phyloP scores from a whole-genome alignment of 2,797 vertebrate species.

The Oophaga sylvatica region DNA sequence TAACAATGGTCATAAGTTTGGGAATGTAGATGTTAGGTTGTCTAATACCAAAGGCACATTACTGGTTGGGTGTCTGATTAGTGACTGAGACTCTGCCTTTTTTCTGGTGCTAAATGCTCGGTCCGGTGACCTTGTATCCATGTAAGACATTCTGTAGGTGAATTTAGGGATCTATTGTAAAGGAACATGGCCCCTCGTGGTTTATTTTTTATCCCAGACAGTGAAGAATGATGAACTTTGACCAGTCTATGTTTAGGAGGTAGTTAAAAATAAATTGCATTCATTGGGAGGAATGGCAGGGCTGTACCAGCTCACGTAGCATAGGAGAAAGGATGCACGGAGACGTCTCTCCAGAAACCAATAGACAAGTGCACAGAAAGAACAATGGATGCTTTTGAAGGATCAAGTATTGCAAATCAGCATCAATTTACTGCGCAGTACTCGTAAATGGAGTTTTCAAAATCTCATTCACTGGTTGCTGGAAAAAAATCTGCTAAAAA shows the following conservation, averaged over 20 bases:
- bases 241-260: slow-evolving; percentile 25
- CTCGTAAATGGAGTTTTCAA: too few relatives aligned
- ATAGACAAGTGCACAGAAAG: neutral
- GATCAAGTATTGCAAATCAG: too few relatives aligned
- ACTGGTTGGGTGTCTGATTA: too few relatives aligned
- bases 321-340: neutral
- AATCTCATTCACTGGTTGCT: too few relatives aligned
- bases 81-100: too few relatives aligned
- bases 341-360: neutral
- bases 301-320: neutral
- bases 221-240: slow-evolving; percentile 18
- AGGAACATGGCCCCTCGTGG: neutral
- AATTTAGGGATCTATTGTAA: neutral
- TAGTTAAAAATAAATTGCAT: slow-evolving; percentile 31
- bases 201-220: neutral
- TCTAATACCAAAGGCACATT: too few relatives aligned
- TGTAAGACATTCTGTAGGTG: neutral
- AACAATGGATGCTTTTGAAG: neutral
- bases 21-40: too few relatives aligned
- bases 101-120: too few relatives aligned
- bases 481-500: too few relatives aligned
- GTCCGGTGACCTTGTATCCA: too few relatives aligned
- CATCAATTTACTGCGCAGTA: too few relatives aligned
- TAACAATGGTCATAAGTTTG: too few relatives aligned
- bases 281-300: neutral